Conservation (phyloP, 2,888 invertebrate species). For the Pharmacophagus antenor region DNA sequence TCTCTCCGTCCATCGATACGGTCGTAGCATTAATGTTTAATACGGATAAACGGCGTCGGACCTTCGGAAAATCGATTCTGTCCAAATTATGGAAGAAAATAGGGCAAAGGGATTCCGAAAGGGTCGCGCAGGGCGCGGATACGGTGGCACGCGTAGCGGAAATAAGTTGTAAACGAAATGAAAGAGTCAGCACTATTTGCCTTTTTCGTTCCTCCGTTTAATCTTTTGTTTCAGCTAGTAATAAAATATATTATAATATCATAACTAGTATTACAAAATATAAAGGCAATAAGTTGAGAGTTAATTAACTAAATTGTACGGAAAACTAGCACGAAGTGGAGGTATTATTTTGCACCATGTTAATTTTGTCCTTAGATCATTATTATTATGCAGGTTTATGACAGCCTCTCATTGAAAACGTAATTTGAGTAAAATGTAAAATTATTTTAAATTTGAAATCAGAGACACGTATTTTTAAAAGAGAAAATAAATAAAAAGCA, state of each 20-base stretch:
- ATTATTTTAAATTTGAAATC: no score
- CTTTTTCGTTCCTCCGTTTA: not conserved
- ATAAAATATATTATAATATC: not conserved
- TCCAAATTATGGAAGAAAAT: constrained; percentile 61
- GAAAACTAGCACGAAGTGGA: no score
- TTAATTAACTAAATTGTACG: no score
- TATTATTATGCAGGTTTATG: no score
- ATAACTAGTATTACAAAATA: no score
- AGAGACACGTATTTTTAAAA: no score
- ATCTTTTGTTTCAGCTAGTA: not conserved
- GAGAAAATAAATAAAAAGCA: no score
- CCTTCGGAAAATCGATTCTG: constrained; percentile 64
- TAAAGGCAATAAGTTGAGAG: no score
- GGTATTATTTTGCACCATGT: no score
- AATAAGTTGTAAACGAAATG: constrained; percentile 24
- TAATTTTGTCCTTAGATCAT: no score
- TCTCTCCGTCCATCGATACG: constrained; percentile 22
- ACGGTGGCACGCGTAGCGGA: constrained; percentile 36
- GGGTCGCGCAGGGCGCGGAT: constrained; percentile 43
- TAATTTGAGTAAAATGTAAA: no score
- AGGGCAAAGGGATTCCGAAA: constrained; percentile 51
- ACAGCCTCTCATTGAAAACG: no score
- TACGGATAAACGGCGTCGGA: constrained; percentile 46
- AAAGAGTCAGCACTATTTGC: constrained; percentile 4
- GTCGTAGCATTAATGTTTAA: constrained; percentile 45